Conservation (phyloP, 2,888 invertebrate species). For the Torymus tubicola region DNA sequence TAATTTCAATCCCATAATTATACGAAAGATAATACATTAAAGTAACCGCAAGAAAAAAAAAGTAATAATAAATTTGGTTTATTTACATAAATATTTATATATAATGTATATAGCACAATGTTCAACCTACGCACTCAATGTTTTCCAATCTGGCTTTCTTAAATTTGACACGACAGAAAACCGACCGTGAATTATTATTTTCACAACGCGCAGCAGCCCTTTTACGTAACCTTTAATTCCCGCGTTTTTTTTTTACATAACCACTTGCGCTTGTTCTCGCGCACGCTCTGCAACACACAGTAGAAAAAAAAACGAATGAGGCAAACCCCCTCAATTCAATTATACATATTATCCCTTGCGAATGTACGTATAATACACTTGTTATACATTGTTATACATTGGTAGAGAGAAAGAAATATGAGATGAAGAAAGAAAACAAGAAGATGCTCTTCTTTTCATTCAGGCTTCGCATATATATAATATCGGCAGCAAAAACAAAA, state of each 20-base stretch:
- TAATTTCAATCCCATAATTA: too few species aligned
- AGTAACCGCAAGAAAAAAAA: too few species aligned
- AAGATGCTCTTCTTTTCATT: neutral
- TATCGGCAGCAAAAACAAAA: neutral
- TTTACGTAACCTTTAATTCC: constrained; percentile 33
- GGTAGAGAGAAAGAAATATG: constrained; percentile 1
- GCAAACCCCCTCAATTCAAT: constrained; percentile 37
- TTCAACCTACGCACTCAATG: neutral
- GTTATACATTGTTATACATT: neutral
- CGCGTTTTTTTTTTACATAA: constrained; percentile 51
- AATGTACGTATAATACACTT: neutral
- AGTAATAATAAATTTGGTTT: too few species aligned
- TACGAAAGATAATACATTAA: too few species aligned
- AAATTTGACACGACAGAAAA: constrained; percentile 48
- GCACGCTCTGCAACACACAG: constrained; percentile 6
- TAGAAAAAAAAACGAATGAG: constrained; percentile 21
- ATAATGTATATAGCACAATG: neutral
- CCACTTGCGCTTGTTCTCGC: neutral
- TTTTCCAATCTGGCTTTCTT: constrained; percentile 7
- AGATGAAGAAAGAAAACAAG: constrained; percentile 6
- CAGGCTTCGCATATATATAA: neutral
- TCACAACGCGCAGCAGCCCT: constrained; percentile 23
- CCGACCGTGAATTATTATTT: constrained; percentile 46
- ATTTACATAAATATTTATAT: neutral
- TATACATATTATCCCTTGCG: constrained; percentile 29